Evolutionary conservation across 2,888 invertebrate species (phyloP).

Genomic region (Pandemis corylana): DNA sequence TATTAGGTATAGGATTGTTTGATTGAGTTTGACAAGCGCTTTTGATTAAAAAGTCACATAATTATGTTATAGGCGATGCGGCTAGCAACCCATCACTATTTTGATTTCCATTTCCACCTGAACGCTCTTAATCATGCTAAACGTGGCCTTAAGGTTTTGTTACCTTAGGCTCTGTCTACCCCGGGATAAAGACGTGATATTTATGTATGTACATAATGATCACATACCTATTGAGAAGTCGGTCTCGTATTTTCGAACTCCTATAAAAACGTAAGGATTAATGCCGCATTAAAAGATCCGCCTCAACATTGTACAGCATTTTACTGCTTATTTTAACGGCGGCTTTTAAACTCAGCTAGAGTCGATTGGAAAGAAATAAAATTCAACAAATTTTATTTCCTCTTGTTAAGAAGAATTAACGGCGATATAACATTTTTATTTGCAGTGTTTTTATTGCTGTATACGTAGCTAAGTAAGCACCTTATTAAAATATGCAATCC

Average conservation of each 20-base stretch:
- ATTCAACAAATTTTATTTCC: constrained; percentile 32
- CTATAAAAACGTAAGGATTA: constrained; percentile 42
- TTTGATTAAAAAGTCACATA: too few species aligned
- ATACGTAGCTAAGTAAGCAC: too few species aligned
- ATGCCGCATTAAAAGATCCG: constrained; percentile 49
- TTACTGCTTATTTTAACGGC: constrained; percentile 60
- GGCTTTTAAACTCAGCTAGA: constrained; percentile 58
- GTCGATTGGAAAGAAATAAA: constrained; percentile 55
- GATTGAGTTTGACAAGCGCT: too few species aligned
- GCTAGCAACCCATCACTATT: too few species aligned
- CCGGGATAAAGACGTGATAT: too few species aligned
- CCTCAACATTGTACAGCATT: constrained; percentile 50
- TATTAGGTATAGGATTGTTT: too few species aligned
- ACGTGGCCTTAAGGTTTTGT: too few species aligned
- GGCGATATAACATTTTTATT: constrained; percentile 15
- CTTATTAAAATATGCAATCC: background rate
- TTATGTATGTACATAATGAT: too few species aligned
- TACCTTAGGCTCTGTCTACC: too few species aligned
- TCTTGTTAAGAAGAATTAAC: constrained; percentile 46
- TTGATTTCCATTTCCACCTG: too few species aligned
- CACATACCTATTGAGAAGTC: background rate
- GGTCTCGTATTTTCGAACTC: background rate
- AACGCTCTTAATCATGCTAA: too few species aligned
- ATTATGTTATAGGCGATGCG: too few species aligned
- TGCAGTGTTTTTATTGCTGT: background rate